A percentile compares a stretch with the other conserved stretches of the same genome.
Conservation (phyloP, 2,797 vertebrate species). For the Gila robusta region DNA sequence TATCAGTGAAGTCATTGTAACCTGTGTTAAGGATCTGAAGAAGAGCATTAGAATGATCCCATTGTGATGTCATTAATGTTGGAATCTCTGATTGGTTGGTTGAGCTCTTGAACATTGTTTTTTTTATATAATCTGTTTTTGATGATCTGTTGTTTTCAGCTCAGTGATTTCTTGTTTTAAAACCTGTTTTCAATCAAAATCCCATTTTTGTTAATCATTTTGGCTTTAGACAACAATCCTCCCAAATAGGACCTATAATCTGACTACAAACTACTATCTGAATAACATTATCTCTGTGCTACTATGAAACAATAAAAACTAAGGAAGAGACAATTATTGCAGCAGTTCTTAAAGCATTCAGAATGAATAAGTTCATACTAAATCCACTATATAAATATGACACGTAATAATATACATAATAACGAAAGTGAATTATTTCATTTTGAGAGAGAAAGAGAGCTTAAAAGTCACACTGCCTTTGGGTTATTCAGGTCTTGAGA, state of each 20-base stretch:
- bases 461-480: constrained; percentile 51
- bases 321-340: not conserved
- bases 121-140: constrained; percentile 4
- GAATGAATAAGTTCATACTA: not conserved
- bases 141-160: constrained; percentile 16
- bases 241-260: not conserved
- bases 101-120: not conserved
- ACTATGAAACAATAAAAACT: not conserved
- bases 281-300: not conserved
- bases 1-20: constrained; percentile 14
- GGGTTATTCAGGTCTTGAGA: constrained; percentile 47
- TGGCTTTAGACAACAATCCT: not conserved
- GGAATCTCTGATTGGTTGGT: constrained; percentile 9
- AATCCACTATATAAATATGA: constrained; percentile 15
- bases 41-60: constrained; percentile 9
- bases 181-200: constrained; percentile 8
- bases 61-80: constrained; percentile 33
- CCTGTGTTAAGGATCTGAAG: constrained; percentile 22
- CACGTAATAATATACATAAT: not conserved
- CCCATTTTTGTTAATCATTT: not conserved
- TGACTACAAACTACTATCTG: not conserved
- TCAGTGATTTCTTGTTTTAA: constrained; percentile 11
- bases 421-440: constrained; percentile 39
- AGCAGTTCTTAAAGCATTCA: not conserved
- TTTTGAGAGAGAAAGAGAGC: constrained; percentile 31